Conservation (phyloP, 2,888 invertebrate species). For the Pachydiplax longipennis region DNA sequence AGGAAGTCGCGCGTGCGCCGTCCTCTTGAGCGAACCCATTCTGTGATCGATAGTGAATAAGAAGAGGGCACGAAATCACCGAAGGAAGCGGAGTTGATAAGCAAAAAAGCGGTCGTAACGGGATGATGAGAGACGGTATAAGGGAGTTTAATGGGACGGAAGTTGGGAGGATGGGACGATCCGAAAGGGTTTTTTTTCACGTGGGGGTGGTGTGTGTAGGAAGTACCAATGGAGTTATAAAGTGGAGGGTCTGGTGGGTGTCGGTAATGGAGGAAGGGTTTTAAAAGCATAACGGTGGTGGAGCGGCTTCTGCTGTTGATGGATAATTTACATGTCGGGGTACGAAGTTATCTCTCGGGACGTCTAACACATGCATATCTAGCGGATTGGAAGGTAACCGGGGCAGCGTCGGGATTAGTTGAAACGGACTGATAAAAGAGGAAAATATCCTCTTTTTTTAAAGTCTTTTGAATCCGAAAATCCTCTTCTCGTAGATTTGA, state of each 20-base stretch:
- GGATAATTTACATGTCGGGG: constrained; percentile 24
- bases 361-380: constrained; percentile 25
- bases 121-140: not conserved
- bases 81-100: not conserved
- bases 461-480: not conserved
- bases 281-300: not conserved
- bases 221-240: not conserved
- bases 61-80: not conserved
- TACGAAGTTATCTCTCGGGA: constrained; percentile 6
- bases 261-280: not conserved
- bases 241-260: not conserved
- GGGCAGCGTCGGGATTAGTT: not conserved
- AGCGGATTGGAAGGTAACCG: not conserved
- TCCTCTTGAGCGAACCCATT: not conserved
- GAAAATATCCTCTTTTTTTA: not conserved
- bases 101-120: not conserved
- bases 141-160: not conserved
- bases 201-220: not conserved
- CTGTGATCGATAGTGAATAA: not conserved
- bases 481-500: not conserved
- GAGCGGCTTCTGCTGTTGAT: not conserved
- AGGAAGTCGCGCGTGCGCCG: not conserved
- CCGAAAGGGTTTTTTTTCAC: not conserved
- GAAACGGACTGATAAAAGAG: not conserved
- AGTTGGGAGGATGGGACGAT: not conserved